These are phyloP conservation scores for Luidia sarsii DNA, from an alignment of 53 echinoderm and acorn worm genomes.

Conservation along the genomic window DNA sequence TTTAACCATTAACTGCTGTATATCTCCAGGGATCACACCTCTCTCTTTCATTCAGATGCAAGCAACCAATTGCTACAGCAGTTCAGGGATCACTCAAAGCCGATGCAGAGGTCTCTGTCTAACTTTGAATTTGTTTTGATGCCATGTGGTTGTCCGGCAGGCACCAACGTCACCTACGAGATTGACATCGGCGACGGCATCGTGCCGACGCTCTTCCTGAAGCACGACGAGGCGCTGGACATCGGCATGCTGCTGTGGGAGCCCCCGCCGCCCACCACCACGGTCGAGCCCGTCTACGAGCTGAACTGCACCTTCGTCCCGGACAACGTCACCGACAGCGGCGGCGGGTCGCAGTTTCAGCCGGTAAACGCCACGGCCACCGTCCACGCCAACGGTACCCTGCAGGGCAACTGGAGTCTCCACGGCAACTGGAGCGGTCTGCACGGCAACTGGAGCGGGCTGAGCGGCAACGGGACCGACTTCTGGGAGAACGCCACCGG, in stretches of 20 bases:
- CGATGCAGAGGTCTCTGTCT: too few species aligned
- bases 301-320: constrained; percentile 23
- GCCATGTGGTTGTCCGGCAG: too few species aligned
- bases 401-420: not conserved
- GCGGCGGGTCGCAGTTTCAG: too few species aligned
- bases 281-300: constrained; percentile 6
- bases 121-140: too few species aligned
- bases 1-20: too few species aligned
- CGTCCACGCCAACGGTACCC: not conserved
- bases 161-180: constrained; percentile 83
- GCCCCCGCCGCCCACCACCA: not conserved
- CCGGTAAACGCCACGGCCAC: not conserved
- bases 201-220: constrained; percentile 73
- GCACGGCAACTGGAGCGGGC: not conserved
- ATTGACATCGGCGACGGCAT: constrained; percentile 81
- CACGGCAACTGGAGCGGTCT: not conserved
- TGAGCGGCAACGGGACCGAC: not conserved
- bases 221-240: constrained; percentile 69
- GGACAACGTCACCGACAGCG: constrained; percentile 7
- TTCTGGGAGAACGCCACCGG: not conserved
- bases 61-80: too few species aligned
- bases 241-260: constrained; percentile 34
- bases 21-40: too few species aligned
- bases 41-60: too few species aligned
- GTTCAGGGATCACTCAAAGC: too few species aligned